Percentiles rank a stretch among this genome's conserved stretches.
phyloP scores from a whole-genome alignment of 2,888 invertebrate genomes.

The Parapristionchus giblindavisi region DNA sequence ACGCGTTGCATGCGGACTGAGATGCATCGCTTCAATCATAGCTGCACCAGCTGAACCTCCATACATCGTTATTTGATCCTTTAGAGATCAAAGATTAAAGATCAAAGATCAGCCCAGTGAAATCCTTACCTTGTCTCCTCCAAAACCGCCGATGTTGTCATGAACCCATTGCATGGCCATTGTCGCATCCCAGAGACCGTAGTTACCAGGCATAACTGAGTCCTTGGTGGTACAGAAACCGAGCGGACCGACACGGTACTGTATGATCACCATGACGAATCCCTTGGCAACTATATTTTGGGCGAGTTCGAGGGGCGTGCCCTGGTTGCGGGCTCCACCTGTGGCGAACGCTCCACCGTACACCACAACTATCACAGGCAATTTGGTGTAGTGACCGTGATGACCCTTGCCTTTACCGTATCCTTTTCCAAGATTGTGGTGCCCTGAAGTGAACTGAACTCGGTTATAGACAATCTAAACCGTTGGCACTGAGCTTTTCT shows the following conservation, averaged over 20 bases:
- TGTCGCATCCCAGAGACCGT: slow-evolving; percentile 4
- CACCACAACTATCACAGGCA: not conserved
- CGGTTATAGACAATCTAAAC: too few relatives aligned
- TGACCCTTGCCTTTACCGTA: not conserved
- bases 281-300: slow-evolving; percentile 4
- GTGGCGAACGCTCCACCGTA: slow-evolving; percentile 2
- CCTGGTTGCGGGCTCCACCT: not conserved
- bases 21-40: not conserved
- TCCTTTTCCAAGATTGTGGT: not conserved
- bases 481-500: too few relatives aligned
- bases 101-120: not conserved
- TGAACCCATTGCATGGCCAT: slow-evolving; percentile 17
- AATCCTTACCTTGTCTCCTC: slow-evolving; percentile 8
- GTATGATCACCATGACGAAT: slow-evolving; percentile 12
- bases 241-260: slow-evolving; percentile 25
- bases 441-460: too few relatives aligned
- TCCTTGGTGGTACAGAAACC: slow-evolving; percentile 9
- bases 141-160: slow-evolving; percentile 10
- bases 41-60: slow-evolving; percentile 14
- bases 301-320: not conserved
- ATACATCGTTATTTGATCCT: slow-evolving; percentile 7
- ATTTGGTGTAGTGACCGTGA: not conserved
- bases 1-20: not conserved
- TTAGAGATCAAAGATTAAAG: not conserved
- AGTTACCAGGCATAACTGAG: slow-evolving; percentile 13